Evolutionary conservation across 2,113 vertebrate genomes (phyloP).

Genomic region (Trogon melanurus): DNA sequence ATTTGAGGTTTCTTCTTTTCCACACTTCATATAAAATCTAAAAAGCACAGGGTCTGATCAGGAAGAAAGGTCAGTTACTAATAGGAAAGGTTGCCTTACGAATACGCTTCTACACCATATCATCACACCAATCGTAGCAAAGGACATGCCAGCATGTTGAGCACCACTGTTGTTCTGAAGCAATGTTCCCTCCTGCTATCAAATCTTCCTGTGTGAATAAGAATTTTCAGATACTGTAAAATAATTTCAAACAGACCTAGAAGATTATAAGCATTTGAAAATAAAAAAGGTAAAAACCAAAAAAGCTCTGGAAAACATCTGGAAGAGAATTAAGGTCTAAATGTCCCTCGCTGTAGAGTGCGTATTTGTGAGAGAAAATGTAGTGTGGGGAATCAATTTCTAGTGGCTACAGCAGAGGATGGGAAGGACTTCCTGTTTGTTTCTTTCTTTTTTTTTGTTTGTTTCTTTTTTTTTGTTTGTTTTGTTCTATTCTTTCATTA

Average conservation of each 20-base stretch:
- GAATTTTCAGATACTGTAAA: neutral
- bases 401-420: neutral
- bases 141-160: neutral
- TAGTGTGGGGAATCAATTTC: neutral
- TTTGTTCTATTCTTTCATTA: neutral
- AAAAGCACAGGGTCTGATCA: neutral
- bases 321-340: neutral
- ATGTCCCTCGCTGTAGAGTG: neutral
- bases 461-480: no score
- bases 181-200: neutral
- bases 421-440: neutral
- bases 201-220: neutral
- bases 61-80: constrained; percentile 36
- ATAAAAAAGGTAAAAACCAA: neutral
- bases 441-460: neutral
- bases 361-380: neutral
- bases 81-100: constrained; percentile 14
- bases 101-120: neutral
- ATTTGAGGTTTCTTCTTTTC: neutral
- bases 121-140: accelerated
- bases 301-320: neutral
- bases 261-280: neutral
- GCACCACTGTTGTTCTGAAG: neutral
- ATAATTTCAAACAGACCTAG: neutral
- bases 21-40: neutral